Evolutionary conservation across 2,113 vertebrate genomes (phyloP).

Genomic region (Cervus canadensis): DNA sequence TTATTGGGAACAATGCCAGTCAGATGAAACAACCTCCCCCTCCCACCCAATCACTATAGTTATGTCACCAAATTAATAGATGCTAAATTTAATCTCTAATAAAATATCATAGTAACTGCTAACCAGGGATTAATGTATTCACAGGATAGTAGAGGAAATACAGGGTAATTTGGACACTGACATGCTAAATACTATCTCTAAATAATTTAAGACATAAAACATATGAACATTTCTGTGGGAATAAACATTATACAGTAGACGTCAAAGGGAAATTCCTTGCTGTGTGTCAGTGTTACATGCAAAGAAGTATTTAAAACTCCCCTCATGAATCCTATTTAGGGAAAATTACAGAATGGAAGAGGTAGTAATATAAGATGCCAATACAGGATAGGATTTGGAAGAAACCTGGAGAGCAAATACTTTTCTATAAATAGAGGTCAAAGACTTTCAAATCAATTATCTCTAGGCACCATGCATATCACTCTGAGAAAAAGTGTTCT

Average conservation of each 20-base stretch:
- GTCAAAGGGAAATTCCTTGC: neutral
- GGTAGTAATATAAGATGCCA: neutral
- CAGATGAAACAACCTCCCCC: neutral
- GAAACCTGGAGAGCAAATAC: neutral
- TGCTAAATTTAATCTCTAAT: slow-evolving; percentile 30
- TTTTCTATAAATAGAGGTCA: slow-evolving; percentile 3
- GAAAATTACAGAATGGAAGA: neutral
- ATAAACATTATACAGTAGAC: neutral
- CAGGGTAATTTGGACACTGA: neutral
- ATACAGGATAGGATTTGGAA: neutral
- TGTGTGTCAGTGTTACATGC: neutral
- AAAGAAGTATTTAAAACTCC: neutral
- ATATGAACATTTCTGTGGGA: neutral
- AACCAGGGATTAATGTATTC: neutral
- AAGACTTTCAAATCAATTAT: neutral
- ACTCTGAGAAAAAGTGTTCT: neutral
- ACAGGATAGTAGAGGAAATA: neutral
- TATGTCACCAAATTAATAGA: neutral
- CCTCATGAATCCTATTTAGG: neutral
- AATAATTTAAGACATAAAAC: slow-evolving; percentile 33
- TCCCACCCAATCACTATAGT: neutral
- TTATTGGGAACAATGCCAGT: slow-evolving; percentile 18
- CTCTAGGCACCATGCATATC: neutral
- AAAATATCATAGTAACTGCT: neutral
- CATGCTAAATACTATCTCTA: neutral